Percentiles rank a stretch among this genome's conserved stretches.
Evolutionary conservation across 2,888 invertebrate species (phyloP).

Genomic region (Eupithecia dodoneata): DNA sequence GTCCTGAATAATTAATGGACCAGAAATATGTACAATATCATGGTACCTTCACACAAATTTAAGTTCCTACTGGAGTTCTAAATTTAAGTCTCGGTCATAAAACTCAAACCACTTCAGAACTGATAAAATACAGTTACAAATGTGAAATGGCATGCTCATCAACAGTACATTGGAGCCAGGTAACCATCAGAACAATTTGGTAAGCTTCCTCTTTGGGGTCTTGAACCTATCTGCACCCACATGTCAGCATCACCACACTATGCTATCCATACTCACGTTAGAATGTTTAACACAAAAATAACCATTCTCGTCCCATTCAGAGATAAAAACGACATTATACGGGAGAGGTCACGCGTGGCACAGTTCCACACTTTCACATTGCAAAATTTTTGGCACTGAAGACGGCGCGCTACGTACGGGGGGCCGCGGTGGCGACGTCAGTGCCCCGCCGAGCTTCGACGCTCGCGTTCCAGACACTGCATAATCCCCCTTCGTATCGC

Average conservation of each 20-base stretch:
- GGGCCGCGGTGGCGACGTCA: slow-evolving; percentile 79
- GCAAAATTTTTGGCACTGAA: slow-evolving; percentile 83
- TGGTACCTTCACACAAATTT: background rate
- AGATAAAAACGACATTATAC: slow-evolving; percentile 63
- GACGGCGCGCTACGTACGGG: slow-evolving; percentile 69
- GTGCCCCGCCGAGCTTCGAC: slow-evolving; percentile 77
- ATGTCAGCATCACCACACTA: slow-evolving; percentile 54
- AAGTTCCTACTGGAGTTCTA: background rate
- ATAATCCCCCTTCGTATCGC: slow-evolving; percentile 63
- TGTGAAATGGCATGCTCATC: background rate
- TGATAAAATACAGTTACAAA: background rate
- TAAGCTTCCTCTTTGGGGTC: background rate
- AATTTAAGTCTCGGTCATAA: background rate
- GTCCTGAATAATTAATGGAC: background rate
- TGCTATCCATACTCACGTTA: slow-evolving; percentile 61
- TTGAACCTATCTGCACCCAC: slow-evolving; percentile 58
- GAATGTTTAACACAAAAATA: slow-evolving; percentile 63
- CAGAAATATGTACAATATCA: background rate
- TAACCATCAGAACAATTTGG: background rate
- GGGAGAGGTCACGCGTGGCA: slow-evolving; percentile 82
- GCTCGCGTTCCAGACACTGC: slow-evolving; percentile 72
- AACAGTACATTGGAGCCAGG: background rate
- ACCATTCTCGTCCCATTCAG: slow-evolving; percentile 58
- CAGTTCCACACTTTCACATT: slow-evolving; percentile 83
- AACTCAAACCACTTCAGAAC: background rate